Evolutionary conservation across 2,888 invertebrate genomes (phyloP).

Genomic region (Caenorhabditis sp.): DNA sequence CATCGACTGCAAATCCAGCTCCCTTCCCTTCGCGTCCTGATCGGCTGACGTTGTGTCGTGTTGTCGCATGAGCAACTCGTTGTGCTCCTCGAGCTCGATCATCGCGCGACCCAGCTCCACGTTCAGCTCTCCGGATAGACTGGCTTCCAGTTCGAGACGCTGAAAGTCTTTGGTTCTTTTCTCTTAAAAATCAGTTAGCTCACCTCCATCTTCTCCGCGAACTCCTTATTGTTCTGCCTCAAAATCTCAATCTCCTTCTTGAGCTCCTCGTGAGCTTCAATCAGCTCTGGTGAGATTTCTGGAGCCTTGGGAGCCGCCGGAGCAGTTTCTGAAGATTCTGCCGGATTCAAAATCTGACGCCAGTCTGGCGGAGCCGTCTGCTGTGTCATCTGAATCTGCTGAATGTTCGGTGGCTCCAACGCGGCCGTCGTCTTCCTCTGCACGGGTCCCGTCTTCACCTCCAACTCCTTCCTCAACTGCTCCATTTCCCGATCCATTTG

Average conservation of each 20-base stretch:
- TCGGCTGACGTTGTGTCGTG: constrained; percentile 28
- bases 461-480: constrained; percentile 12
- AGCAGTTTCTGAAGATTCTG: neutral
- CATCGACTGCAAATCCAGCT: constrained; percentile 66
- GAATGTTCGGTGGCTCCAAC: constrained; percentile 31
- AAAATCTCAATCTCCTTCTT: constrained; percentile 11
- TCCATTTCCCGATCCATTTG: constrained; percentile 53
- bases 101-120: constrained; percentile 71
- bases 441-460: constrained; percentile 43
- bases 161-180: constrained; percentile 1
- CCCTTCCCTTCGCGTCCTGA: constrained; percentile 46
- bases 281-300: constrained; percentile 9
- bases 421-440: constrained; percentile 38
- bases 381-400: constrained; percentile 39
- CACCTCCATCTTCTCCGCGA: constrained; percentile 12
- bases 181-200: neutral
- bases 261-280: neutral
- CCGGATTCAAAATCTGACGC: no score
- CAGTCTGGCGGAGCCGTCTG: neutral
- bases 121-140: constrained; percentile 71
- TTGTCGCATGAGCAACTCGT: constrained; percentile 46
- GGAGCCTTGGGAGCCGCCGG: neutral
- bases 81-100: constrained; percentile 69
- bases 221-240: constrained; percentile 3
- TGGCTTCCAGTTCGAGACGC: constrained; percentile 68